A percentile compares a stretch with the other conserved stretches of the same genome.
These are phyloP conservation scores for Drosophila phalerata DNA, from an alignment of 2,888 invertebrate genomes.

Conservation along the genomic window DNA sequence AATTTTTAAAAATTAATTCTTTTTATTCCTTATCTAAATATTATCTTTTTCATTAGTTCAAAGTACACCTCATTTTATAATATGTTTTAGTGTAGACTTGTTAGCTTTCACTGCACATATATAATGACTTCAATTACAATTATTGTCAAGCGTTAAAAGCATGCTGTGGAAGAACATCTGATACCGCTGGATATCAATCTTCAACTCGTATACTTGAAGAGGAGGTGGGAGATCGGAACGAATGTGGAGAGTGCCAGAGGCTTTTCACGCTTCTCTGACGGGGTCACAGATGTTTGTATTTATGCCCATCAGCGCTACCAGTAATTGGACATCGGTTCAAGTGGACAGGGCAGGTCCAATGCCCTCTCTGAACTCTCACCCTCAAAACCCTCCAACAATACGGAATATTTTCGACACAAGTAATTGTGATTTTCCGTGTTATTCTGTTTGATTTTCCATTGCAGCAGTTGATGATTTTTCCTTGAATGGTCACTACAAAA, in stretches of 20 bases:
- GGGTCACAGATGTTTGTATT: slow-evolving; percentile 79
- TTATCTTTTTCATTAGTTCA: not conserved
- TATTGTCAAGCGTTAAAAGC: slow-evolving; percentile 12
- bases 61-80: not conserved
- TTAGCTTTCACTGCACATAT: not conserved
- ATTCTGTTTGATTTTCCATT: slow-evolving; percentile 70
- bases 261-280: slow-evolving; percentile 64
- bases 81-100: not conserved
- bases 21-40: not conserved
- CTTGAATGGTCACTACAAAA: slow-evolving; percentile 34
- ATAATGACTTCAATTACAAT: slow-evolving; percentile 23
- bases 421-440: slow-evolving; percentile 76
- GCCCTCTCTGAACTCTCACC: slow-evolving; percentile 19
- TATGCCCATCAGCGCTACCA: slow-evolving; percentile 64
- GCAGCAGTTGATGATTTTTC: slow-evolving; percentile 31
- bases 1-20: not conserved
- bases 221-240: slow-evolving; percentile 47
- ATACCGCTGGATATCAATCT: slow-evolving; percentile 64
- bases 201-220: slow-evolving; percentile 38
- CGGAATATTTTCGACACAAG: slow-evolving; percentile 27
- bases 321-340: slow-evolving; percentile 72
- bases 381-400: slow-evolving; percentile 16
- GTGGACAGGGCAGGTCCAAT: slow-evolving; percentile 50
- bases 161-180: slow-evolving; percentile 26
- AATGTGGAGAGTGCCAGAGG: slow-evolving; percentile 57